Base-by-base conservation (phyloP, 2,113 vertebrate species). In the Scophthalmus maximus region DNA sequence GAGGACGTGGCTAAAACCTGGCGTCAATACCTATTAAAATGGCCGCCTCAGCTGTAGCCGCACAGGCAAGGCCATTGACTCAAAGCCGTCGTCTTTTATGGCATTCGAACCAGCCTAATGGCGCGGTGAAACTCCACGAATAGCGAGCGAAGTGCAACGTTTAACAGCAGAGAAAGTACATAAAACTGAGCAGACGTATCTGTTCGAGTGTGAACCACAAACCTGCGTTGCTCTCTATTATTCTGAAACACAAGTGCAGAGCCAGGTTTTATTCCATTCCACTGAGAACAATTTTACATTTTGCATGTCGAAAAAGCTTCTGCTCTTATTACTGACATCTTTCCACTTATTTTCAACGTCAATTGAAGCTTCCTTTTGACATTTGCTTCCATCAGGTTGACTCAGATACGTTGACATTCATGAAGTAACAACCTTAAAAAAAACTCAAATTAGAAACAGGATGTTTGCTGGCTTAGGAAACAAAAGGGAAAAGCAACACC, bases 11-110 rank as follows among this genome's bases (percentile, higher is more conserved):
- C 81, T 88, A 79, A 90, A 90, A 73, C 78, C 70, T 26, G 71
- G 11, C 29, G 67, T 93, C 92, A 87, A 92, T 92, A 92, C 69
- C 89, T 78, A 90, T 92, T 92, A 91, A 84, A 89, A 89, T 51
- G 78, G 67, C 73, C 38, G 36, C 77, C 64, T 79, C 63, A 49
- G 81, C 70, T 71, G 63, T 29, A 62, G 70, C 57, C 25, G 72
- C 15, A 52, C 27, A 49, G 68, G 29, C 55, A 34, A 68, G 76
- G 61, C 56, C 79, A 74, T 55, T 23, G 53, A 79, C 81, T 77
- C 58, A 36, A 36, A 60, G 58, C 58, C 51, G n/a, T 47, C 27
- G 81, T 81, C 57, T 89, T 84, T 85, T 69, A 79, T 53, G 20
- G 73, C 42, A 42, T 47, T 73, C 8, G 4, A 77, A 76, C 17